Conservation (phyloP, 2,113 vertebrate genomes). For the Prunella himalayana region DNA sequence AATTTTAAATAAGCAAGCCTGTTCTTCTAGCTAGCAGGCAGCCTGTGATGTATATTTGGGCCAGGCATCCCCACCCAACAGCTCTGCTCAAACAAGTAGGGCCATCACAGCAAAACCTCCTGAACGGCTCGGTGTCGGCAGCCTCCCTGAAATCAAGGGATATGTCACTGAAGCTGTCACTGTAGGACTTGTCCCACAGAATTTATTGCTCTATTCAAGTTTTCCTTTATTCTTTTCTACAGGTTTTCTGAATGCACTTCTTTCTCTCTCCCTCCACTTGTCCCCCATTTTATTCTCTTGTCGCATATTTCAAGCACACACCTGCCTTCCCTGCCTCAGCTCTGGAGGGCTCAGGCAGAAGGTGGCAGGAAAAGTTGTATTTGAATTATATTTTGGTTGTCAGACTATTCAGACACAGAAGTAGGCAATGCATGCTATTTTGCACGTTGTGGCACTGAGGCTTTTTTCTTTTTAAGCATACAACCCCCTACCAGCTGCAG, state of each 20-base stretch:
- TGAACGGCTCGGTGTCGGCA: background rate
- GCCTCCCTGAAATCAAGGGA: background rate
- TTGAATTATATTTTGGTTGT: background rate
- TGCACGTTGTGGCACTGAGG: background rate
- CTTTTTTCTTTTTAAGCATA: background rate
- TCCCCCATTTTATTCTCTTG: background rate
- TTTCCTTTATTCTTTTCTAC: background rate
- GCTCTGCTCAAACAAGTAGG: background rate
- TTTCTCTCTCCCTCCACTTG: background rate
- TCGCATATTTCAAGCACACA: background rate
- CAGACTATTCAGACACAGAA: background rate
- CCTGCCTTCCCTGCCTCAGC: background rate
- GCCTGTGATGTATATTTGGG: background rate
- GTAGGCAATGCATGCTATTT: background rate
- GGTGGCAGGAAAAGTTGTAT: background rate
- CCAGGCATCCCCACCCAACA: constrained; percentile 10
- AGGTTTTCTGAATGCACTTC: background rate
- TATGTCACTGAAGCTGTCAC: background rate
- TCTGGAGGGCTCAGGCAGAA: background rate
- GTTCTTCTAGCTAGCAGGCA: constrained; percentile 39
- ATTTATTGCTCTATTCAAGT: background rate
- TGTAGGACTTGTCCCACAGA: background rate
- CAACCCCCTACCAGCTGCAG: constrained; percentile 25
- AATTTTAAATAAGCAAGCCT: constrained; percentile 47
- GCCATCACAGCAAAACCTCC: background rate